These are phyloP conservation scores for Dicycla oo DNA, from an alignment of 2,888 invertebrate species.

Conservation along the genomic window DNA sequence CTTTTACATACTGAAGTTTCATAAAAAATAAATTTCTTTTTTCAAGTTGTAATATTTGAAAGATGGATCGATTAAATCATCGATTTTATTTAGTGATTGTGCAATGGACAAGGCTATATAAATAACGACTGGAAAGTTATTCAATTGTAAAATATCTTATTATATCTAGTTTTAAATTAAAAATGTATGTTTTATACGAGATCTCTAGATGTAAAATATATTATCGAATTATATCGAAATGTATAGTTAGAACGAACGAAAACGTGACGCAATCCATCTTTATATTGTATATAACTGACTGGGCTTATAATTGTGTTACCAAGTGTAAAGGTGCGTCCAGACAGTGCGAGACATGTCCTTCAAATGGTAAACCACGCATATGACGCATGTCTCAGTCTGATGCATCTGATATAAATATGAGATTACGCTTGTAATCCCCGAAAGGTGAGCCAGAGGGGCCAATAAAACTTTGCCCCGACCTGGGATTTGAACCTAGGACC, in stretches of 20 bases:
- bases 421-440: background rate
- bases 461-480: background rate
- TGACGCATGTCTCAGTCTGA: background rate
- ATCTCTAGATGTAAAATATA: constrained; percentile 43
- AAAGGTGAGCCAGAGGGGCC: background rate
- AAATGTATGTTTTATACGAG: constrained; percentile 50
- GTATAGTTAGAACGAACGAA: constrained; percentile 32
- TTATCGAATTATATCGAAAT: constrained; percentile 23
- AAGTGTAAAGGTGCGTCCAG: constrained; percentile 18
- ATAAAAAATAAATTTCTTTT: background rate
- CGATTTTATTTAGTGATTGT: background rate
- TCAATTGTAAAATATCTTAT: constrained; percentile 13
- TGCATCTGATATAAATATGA: background rate
- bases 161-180: constrained; percentile 22
- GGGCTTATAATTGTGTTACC: background rate
- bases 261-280: background rate
- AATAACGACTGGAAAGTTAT: background rate
- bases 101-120: background rate
- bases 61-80: background rate
- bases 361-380: background rate
- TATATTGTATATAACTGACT: background rate
- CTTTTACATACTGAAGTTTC: background rate
- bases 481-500: background rate
- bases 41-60: no score
- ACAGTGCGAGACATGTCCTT: background rate